Percentiles rank a stretch among this genome's conserved stretches.
Evolutionary conservation across 2,888 invertebrate species (phyloP).

Genomic region (Salpingus planirostris): DNA sequence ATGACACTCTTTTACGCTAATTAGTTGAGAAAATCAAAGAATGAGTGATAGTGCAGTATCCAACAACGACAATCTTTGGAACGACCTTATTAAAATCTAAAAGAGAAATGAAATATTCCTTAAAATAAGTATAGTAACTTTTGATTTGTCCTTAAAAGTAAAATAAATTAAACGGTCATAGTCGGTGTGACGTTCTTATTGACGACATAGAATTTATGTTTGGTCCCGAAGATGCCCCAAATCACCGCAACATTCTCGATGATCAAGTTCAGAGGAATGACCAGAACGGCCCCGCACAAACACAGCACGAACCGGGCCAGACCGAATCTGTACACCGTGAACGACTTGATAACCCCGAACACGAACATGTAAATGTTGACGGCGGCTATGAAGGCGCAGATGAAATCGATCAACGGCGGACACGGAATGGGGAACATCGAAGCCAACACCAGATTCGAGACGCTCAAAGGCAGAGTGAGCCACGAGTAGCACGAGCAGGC

Average conservation of each 20-base stretch:
- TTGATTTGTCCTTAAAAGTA: too few relatives aligned
- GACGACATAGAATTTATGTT: constrained; percentile 95
- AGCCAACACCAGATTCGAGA: constrained; percentile 80
- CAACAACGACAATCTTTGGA: too few relatives aligned
- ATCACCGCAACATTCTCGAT: constrained; percentile 93
- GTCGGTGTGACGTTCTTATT: constrained; percentile 78
- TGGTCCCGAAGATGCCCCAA: constrained; percentile 89
- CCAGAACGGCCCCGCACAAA: constrained; percentile 76
- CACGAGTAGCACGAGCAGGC: constrained; percentile 90
- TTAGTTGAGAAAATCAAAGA: too few relatives aligned
- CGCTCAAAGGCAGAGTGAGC: constrained; percentile 89
- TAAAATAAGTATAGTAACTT: constrained; percentile 1
- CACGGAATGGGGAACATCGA: constrained; percentile 77
- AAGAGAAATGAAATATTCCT: constrained; percentile 5
- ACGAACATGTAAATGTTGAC: constrained; percentile 97
- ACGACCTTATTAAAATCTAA: too few relatives aligned
- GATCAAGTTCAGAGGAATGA: constrained; percentile 87
- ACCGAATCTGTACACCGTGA: constrained; percentile 81
- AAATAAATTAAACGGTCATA: constrained; percentile 48
- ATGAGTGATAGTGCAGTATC: too few relatives aligned
- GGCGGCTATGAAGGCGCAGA: constrained; percentile 86
- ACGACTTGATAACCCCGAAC: constrained; percentile 95
- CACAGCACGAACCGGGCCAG: constrained; percentile 68
- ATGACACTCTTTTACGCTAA: too few relatives aligned
- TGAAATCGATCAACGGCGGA: constrained; percentile 71